Evolutionary conservation across 2,113 vertebrate species (phyloP).

Genomic region (Sarotherodon lohbergeri): DNA sequence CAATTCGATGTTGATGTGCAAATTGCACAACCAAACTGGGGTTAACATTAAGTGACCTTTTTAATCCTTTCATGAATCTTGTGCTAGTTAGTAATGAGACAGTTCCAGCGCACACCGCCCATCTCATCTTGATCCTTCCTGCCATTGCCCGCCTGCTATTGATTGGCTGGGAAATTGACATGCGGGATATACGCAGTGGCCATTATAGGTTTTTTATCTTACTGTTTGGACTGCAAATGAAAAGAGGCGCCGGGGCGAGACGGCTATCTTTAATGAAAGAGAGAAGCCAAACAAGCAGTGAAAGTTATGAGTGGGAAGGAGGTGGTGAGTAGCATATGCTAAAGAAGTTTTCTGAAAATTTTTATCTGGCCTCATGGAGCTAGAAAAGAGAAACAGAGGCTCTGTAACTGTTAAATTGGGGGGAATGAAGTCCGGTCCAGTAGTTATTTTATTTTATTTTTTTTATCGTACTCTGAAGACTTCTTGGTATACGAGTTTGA

Average conservation of each 20-base stretch:
- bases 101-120: constrained; percentile 46
- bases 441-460: neutral
- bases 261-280: constrained; percentile 69
- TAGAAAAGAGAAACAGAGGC: neutral
- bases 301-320: constrained; percentile 32
- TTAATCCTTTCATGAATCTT: constrained; percentile 63
- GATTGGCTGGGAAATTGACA: constrained; percentile 74
- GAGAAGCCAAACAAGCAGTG: constrained; percentile 50
- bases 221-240: constrained; percentile 73
- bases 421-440: neutral
- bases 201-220: constrained; percentile 69
- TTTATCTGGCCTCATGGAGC: neutral
- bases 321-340: neutral
- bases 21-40: constrained; percentile 46
- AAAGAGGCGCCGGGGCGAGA: constrained; percentile 55
- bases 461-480: neutral
- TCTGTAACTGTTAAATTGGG: neutral
- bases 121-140: constrained; percentile 54
- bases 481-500: neutral
- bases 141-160: constrained; percentile 59
- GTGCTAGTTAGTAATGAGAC: constrained; percentile 64
- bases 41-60: constrained; percentile 56
- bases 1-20: constrained; percentile 48
- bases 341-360: neutral
- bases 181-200: constrained; percentile 60